These are phyloP conservation scores for Caenorhabditis remanei DNA, from an alignment of 1,140 invertebrate genomes.

Conservation along the genomic window DNA sequence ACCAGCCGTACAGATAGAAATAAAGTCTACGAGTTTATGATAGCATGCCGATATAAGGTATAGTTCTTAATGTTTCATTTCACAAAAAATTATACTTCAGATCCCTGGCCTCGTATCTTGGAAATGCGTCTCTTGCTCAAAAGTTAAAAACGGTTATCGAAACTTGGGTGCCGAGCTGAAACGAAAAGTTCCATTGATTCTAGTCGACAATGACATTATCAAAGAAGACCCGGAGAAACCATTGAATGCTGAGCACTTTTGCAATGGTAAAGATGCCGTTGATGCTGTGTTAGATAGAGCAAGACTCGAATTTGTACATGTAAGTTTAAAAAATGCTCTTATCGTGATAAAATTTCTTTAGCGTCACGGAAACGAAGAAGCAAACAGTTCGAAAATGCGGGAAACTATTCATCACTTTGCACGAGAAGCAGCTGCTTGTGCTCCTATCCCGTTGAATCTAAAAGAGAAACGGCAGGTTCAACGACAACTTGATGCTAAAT, in stretches of 20 bases:
- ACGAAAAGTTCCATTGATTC: slow-evolving; percentile 53
- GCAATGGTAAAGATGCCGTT: slow-evolving; percentile 40
- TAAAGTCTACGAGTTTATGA: slow-evolving; percentile 60
- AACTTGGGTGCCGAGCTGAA: slow-evolving; percentile 34
- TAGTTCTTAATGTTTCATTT: neutral
- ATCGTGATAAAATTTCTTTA: neutral
- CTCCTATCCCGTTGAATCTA: neutral
- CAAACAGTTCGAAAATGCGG: neutral
- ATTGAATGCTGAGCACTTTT: slow-evolving; percentile 54
- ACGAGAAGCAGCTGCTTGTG: neutral
- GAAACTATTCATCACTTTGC: slow-evolving; percentile 15
- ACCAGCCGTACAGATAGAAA: slow-evolving; percentile 30
- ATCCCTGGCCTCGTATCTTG: slow-evolving; percentile 54
- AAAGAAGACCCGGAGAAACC: slow-evolving; percentile 59
- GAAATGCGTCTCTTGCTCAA: slow-evolving; percentile 53
- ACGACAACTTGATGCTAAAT: slow-evolving; percentile 1
- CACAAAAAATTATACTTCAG: neutral
- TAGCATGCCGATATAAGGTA: slow-evolving; percentile 25
- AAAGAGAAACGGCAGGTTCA: slow-evolving; percentile 20
- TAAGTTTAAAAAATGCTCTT: neutral
- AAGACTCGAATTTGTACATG: slow-evolving; percentile 25
- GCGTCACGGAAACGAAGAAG: slow-evolving; percentile 22
- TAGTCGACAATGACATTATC: slow-evolving; percentile 62
- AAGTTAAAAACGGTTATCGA: slow-evolving; percentile 49
- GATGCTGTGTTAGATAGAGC: slow-evolving; percentile 21